Percentiles rank a stretch among this genome's conserved stretches.
Evolutionary conservation across 23 tunicate species (phyloP).

Genomic region (Styela clava): DNA sequence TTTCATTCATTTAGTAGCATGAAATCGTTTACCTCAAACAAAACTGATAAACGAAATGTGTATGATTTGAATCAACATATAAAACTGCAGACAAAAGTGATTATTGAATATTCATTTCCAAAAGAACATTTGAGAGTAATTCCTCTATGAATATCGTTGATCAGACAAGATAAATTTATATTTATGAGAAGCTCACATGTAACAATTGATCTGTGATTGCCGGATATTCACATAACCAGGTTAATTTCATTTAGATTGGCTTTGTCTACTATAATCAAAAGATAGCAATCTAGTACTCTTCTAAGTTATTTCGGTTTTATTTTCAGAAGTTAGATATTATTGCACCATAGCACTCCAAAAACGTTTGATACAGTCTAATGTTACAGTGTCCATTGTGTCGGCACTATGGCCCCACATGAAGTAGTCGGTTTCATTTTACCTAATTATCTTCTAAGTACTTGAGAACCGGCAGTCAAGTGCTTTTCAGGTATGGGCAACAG

Average conservation of each 20-base stretch:
- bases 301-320: neutral
- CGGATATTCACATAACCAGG: no score
- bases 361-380: neutral
- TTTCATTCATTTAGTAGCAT: no score
- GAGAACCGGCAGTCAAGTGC: no score
- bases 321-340: neutral
- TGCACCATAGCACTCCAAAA: neutral
- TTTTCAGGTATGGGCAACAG: no score
- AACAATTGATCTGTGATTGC: no score
- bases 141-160: no score
- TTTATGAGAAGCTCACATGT: no score
- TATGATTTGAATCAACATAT: neutral
- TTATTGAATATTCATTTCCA: no score
- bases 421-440: neutral
- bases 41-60: neutral
- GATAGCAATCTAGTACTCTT: neutral
- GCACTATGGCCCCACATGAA: slow-evolving; percentile 4
- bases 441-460: neutral
- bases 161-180: no score
- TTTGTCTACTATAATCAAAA: neutral
- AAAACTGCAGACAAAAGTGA: no score
- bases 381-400: slow-evolving; percentile 2
- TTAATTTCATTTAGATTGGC: neutral
- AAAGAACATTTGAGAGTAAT: no score
- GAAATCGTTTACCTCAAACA: neutral